Evolutionary conservation across 2,113 vertebrate species (phyloP).

Genomic region (Pterophyllum scalare): DNA sequence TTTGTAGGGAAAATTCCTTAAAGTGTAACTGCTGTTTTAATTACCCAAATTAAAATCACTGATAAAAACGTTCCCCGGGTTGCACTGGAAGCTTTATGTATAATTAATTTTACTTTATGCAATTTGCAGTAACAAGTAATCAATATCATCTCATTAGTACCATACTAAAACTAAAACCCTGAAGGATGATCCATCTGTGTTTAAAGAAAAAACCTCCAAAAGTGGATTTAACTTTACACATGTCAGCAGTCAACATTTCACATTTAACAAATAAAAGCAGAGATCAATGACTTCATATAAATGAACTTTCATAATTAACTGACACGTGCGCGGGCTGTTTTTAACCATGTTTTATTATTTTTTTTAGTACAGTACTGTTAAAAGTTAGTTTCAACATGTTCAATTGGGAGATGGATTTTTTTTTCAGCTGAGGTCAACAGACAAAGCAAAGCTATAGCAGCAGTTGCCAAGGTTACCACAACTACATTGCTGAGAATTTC

Average conservation of each 20-base stretch:
- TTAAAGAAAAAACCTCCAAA: background rate
- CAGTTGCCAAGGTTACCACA: conserved; percentile 81
- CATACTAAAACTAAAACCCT: background rate
- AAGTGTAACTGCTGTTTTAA: background rate
- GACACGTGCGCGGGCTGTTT: conserved; percentile 57
- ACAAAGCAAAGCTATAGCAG: conserved; percentile 80
- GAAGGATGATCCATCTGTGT: background rate
- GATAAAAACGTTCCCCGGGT: background rate
- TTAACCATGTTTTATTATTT: conserved; percentile 79
- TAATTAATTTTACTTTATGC: background rate
- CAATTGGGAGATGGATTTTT: conserved; percentile 74
- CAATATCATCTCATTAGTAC: background rate
- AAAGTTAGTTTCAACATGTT: conserved; percentile 83
- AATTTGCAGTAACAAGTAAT: background rate
- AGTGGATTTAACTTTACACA: background rate
- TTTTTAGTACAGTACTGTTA: conserved; percentile 84
- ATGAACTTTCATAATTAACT: conserved; percentile 47
- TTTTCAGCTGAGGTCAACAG: conserved; percentile 76
- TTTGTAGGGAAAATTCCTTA: background rate
- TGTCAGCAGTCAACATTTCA: background rate
- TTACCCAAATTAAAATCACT: background rate
- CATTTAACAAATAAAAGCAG: background rate
- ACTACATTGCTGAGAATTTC: conserved; percentile 77
- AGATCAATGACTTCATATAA: background rate
- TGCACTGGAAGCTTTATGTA: background rate